Evolutionary conservation across 2,888 invertebrate species (phyloP).

Genomic region (Baronia brevicornis): DNA sequence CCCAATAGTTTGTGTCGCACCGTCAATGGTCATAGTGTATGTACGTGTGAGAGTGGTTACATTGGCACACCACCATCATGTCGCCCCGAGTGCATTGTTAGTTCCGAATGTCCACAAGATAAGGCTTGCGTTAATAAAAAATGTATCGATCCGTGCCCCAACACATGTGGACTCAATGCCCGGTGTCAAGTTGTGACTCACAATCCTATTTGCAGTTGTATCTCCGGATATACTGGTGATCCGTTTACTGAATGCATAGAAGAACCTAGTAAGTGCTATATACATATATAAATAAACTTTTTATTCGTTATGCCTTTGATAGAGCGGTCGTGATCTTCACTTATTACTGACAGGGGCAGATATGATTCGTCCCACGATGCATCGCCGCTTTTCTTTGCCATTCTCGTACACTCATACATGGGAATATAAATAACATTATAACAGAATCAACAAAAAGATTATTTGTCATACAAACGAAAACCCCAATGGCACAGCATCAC

Average conservation of each 20-base stretch:
- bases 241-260: constrained; percentile 82
- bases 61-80: constrained; percentile 88
- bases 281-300: too few species aligned
- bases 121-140: constrained; percentile 87
- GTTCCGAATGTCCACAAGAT: constrained; percentile 87
- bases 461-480: too few species aligned
- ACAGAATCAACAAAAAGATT: too few species aligned
- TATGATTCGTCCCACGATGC: too few species aligned
- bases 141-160: constrained; percentile 88
- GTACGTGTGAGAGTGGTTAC: constrained; percentile 84
- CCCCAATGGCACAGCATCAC: too few species aligned
- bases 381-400: too few species aligned
- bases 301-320: constrained; percentile 1
- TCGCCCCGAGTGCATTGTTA: constrained; percentile 88
- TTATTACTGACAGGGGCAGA: too few species aligned
- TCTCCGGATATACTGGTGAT: constrained; percentile 86
- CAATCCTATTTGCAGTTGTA: constrained; percentile 90
- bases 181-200: constrained; percentile 90
- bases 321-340: too few species aligned
- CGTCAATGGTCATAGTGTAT: constrained; percentile 85
- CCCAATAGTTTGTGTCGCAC: constrained; percentile 87
- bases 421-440: too few species aligned
- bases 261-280: constrained; percentile 72
- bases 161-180: constrained; percentile 87
- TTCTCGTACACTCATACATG: too few species aligned